Base-by-base conservation (phyloP, 2,113 vertebrate genomes). In the Spilogale gracilis region DNA sequence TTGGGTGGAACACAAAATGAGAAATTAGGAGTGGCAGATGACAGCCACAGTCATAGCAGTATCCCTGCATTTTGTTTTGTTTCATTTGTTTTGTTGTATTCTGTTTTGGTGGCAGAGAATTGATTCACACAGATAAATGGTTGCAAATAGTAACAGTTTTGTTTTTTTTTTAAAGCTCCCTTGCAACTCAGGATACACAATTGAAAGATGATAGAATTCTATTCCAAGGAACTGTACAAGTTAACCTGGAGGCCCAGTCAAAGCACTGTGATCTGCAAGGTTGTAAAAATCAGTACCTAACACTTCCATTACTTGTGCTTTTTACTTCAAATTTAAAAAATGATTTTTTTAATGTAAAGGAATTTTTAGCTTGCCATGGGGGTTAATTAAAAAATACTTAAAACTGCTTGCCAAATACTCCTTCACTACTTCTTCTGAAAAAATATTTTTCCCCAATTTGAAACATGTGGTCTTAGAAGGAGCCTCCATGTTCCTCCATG, bases 61-160 rank as follows among this genome's bases (percentile, higher is more conserved):
- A 80, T 27, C 76, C 71, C 3, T n/a, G 8, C 6, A 86, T 91
- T 92, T 89, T 63, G 18, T 52, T 32, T 21, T 73, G 43, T 82
- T 63, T 83, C 56, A 7, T 58, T 83, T 83, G 18, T 45, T 73
- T 27, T 27, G 16, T 58, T 12, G 76, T 60, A 52, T 93, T 94
- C 95, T 92, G 86, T 80, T 97, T 94, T 74, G 27, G 67, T 97
- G 93, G 87, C 94, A 95, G 69, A 97, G 74, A 96, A 92, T 27
- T 97, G 94, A 95, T 96, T 96, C 92, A 97, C 97, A 88, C 95
- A 97, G 74, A 71, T 87, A 97, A 98, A 69, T 48, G 73, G 79
- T 76, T 97, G 97, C 79, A 98, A 97, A 98, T n/a, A 93, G 94
- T 69, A 89, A 84, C 69, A 96, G 81, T 78, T 67, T 92, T 38